Conservation (phyloP, 2,113 vertebrate species). For the Proterorhinus semilunaris region DNA sequence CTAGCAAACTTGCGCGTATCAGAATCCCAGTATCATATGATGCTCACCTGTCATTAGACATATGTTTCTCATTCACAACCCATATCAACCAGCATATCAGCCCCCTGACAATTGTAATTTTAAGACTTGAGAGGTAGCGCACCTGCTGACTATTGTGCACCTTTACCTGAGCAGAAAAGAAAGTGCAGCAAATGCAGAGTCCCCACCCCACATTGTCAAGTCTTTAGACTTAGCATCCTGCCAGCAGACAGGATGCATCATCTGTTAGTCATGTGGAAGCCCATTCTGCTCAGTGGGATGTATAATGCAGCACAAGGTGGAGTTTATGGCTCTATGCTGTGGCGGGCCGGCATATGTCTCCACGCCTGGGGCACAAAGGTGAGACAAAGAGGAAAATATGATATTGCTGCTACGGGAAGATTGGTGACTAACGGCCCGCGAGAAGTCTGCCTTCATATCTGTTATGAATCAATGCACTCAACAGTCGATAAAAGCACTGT, state of each 20-base stretch:
- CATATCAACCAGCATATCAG: slow-evolving; percentile 3
- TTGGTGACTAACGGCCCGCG: slow-evolving; percentile 59
- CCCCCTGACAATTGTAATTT: slow-evolving; percentile 37
- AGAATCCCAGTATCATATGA: not conserved
- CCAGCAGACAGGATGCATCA: slow-evolving; percentile 56
- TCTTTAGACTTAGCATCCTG: slow-evolving; percentile 35
- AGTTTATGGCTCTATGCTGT: slow-evolving; percentile 62
- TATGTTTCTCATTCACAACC: slow-evolving; percentile 1
- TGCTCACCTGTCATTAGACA: not conserved
- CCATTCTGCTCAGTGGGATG: slow-evolving; percentile 58
- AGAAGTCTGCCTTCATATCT: slow-evolving; percentile 65
- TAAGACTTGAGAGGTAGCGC: slow-evolving; percentile 49
- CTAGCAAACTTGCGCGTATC: not conserved
- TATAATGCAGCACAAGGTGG: slow-evolving; percentile 59
- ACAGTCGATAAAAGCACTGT: slow-evolving; percentile 67
- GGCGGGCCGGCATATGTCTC: slow-evolving; percentile 54
- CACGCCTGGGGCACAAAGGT: slow-evolving; percentile 44
- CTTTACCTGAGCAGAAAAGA: slow-evolving; percentile 17
- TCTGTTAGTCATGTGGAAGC: slow-evolving; percentile 74
- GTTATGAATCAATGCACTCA: slow-evolving; percentile 72
- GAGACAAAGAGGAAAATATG: slow-evolving; percentile 67
- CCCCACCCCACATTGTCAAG: slow-evolving; percentile 52
- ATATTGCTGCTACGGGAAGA: slow-evolving; percentile 52
- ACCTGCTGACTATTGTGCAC: slow-evolving; percentile 61
- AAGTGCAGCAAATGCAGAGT: slow-evolving; percentile 26